Percentiles rank a stretch among this genome's conserved stretches.
These are phyloP conservation scores for Channa maculata DNA, from an alignment of 2,113 vertebrate species.

Conservation along the genomic window DNA sequence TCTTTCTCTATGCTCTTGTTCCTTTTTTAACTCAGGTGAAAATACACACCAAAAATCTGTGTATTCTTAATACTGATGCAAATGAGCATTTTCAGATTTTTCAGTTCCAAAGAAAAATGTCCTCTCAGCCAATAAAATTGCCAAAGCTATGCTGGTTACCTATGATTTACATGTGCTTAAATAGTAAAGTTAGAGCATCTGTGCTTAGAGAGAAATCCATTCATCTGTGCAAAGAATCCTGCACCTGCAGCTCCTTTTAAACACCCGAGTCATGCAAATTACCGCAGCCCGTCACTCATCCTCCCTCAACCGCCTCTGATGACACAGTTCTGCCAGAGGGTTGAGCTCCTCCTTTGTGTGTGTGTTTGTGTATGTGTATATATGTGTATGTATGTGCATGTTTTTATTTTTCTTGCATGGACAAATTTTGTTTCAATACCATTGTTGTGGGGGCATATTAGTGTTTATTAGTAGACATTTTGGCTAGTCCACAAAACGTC, in stretches of 20 bases:
- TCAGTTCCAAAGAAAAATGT: conserved; percentile 15
- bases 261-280: conserved; percentile 76
- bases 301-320: conserved; percentile 62
- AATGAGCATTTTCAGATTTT: conserved; percentile 26
- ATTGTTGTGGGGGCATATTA: no score
- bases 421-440: no score
- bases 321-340: conserved; percentile 67
- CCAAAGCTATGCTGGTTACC: neutral
- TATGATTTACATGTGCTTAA: conserved; percentile 3
- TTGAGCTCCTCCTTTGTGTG: conserved; percentile 19
- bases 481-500: no score
- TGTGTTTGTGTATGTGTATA: conserved; percentile 12
- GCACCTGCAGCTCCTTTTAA: conserved; percentile 77
- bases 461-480: no score
- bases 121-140: no score
- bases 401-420: no score
- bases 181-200: conserved; percentile 29
- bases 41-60: conserved; percentile 1
- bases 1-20: conserved; percentile 1
- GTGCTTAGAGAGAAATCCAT: conserved; percentile 45
- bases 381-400: neutral
- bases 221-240: conserved; percentile 66
- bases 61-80: conserved; percentile 18
- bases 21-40: conserved; percentile 26
- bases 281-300: conserved; percentile 66